A percentile compares a stretch with the other conserved stretches of the same genome.
Evolutionary conservation across 2,888 invertebrate species (phyloP).

Genomic region (Macroteleia sp.): DNA sequence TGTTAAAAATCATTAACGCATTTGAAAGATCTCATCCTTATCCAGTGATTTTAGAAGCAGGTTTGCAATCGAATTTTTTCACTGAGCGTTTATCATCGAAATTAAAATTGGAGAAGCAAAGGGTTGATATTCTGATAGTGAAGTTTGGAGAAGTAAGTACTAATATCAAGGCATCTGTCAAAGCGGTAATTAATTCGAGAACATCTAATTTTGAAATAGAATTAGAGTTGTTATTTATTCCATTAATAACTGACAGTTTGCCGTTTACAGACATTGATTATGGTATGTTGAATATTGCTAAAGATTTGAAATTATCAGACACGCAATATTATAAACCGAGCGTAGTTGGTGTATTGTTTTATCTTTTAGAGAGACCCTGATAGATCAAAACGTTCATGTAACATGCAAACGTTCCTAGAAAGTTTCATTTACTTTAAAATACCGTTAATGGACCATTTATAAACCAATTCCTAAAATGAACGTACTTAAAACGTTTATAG

Average conservation of each 20-base stretch:
- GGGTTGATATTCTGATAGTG: constrained; percentile 9
- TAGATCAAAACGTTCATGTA: too few species aligned
- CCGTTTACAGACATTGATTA: constrained; percentile 1
- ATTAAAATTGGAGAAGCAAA: constrained; percentile 3
- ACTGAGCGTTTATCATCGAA: constrained; percentile 4
- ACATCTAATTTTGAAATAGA: background rate
- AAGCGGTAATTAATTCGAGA: constrained; percentile 3
- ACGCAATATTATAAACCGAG: constrained; percentile 27
- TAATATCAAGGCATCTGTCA: background rate
- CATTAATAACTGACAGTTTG: constrained; percentile 2
- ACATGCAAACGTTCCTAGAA: too few species aligned
- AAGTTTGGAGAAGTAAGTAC: constrained; percentile 8
- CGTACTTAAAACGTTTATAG: too few species aligned
- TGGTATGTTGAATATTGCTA: background rate
- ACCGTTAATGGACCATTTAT: too few species aligned
- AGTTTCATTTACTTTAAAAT: too few species aligned
- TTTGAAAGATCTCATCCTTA: background rate
- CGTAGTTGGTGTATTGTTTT: constrained; percentile 53
- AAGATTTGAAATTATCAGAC: constrained; percentile 56
- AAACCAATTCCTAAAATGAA: too few species aligned
- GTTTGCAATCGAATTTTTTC: constrained; percentile 38
- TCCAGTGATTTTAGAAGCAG: constrained; percentile 26
- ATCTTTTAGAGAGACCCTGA: too few species aligned
- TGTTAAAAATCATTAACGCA: constrained; percentile 11
- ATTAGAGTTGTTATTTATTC: background rate